These are phyloP conservation scores for Fissipunctia ypsillon DNA, from an alignment of 2,888 invertebrate genomes.

Conservation along the genomic window DNA sequence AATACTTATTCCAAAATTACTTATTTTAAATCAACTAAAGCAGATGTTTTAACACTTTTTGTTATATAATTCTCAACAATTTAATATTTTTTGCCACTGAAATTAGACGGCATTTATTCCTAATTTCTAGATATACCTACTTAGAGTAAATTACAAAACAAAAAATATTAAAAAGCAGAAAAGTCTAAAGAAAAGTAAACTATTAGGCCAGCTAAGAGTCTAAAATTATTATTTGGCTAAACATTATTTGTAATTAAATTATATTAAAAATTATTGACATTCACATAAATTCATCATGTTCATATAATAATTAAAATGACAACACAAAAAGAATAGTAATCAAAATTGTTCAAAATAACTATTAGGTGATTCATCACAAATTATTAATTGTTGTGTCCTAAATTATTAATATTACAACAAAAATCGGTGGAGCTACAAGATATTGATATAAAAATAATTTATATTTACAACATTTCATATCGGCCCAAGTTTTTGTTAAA, in stretches of 20 bases:
- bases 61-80: neutral
- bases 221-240: slow-evolving; percentile 31
- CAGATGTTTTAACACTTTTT: slow-evolving; percentile 33
- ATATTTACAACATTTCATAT: slow-evolving; percentile 13
- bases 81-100: slow-evolving; percentile 14
- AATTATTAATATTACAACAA: slow-evolving; percentile 12
- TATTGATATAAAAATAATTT: slow-evolving; percentile 13
- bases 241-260: slow-evolving; percentile 14
- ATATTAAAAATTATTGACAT: slow-evolving; percentile 19
- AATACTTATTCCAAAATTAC: slow-evolving; percentile 12
- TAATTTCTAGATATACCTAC: neutral
- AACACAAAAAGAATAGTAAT: slow-evolving; percentile 12
- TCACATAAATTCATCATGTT: slow-evolving; percentile 37
- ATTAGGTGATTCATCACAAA: slow-evolving; percentile 34
- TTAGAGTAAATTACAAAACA: slow-evolving; percentile 17
- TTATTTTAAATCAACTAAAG: slow-evolving; percentile 15
- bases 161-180: slow-evolving; percentile 32
- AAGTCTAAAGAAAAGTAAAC: slow-evolving; percentile 35
- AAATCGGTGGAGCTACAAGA: slow-evolving; percentile 13
- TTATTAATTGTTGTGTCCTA: slow-evolving; percentile 22
- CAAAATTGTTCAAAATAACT: slow-evolving; percentile 7
- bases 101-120: slow-evolving; percentile 7
- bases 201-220: slow-evolving; percentile 63
- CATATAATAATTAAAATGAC: slow-evolving; percentile 26
- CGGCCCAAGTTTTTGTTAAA: neutral